Evolutionary conservation across 2,797 vertebrate species (phyloP).

Genomic region (Helicolenus hilgendorfi): DNA sequence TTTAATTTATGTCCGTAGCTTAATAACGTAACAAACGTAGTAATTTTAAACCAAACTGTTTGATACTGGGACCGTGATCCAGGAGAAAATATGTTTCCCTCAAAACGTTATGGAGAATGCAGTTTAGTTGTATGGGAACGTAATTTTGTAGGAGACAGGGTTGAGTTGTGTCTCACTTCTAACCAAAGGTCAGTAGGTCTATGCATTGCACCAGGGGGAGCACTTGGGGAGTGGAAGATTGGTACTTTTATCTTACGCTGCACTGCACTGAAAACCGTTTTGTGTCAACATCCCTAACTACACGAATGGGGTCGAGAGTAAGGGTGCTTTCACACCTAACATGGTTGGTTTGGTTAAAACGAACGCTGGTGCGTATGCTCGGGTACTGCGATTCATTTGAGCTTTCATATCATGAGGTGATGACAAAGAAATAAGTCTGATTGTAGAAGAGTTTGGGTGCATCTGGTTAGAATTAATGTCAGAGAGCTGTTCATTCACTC

Average conservation of each 20-base stretch:
- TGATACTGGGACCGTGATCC: background rate
- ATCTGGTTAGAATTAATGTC: background rate
- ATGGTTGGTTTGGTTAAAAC: background rate
- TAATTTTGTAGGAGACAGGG: background rate
- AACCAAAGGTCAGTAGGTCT: slow-evolving; percentile 37
- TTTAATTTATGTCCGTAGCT: too few relatives aligned
- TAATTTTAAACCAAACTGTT: too few relatives aligned
- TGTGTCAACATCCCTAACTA: background rate
- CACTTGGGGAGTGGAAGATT: slow-evolving; percentile 2
- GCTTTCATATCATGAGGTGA: background rate
- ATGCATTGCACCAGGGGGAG: slow-evolving; percentile 1
- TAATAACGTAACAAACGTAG: too few relatives aligned
- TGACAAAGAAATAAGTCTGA: background rate
- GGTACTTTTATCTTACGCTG: background rate
- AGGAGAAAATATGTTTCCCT: background rate
- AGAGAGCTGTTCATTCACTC: background rate
- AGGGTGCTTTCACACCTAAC: background rate
- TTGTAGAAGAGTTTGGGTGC: background rate
- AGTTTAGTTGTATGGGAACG: background rate
- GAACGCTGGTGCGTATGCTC: background rate
- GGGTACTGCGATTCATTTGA: background rate
- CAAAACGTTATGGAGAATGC: background rate
- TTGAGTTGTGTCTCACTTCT: background rate
- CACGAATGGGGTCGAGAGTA: background rate
- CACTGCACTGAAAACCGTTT: background rate